A percentile compares a stretch with the other conserved stretches of the same genome.
Conservation (phyloP, 2,113 vertebrate species). For the Aegithalos caudatus region DNA sequence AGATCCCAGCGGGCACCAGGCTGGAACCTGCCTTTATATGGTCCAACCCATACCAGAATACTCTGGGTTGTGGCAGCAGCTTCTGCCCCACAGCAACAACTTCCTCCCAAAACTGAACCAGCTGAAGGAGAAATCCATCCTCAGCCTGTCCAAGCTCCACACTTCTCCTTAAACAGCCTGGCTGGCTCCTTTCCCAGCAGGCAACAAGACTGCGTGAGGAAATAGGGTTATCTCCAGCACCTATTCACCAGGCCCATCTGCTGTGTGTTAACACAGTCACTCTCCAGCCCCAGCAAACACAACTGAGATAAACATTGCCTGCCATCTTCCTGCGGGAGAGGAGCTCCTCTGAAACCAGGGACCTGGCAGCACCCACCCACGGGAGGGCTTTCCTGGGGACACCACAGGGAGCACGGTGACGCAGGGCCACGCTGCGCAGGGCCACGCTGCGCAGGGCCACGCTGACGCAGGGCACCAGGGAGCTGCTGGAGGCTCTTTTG, state of each 20-base stretch:
- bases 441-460: accelerated
- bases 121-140: background rate
- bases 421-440: accelerated
- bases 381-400: background rate
- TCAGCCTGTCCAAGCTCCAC: background rate
- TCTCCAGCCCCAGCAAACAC: background rate
- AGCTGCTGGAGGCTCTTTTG: background rate
- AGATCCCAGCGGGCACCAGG: background rate
- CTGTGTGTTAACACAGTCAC: background rate
- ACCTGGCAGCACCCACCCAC: background rate
- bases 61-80: background rate
- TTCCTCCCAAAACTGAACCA: background rate
- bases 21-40: background rate
- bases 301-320: background rate
- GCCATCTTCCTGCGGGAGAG: background rate
- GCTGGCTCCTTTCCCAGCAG: background rate
- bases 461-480: background rate
- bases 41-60: background rate
- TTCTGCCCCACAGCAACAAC: background rate
- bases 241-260: constrained; percentile 7
- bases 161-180: background rate
- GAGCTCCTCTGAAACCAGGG: background rate
- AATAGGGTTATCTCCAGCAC: background rate
- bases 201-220: background rate
- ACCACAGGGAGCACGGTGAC: accelerated